Evolutionary conservation across 1,140 invertebrate species (phyloP), one percentile per base, ranked within the genome.

Genomic region (Gonatopus flavifemur): DNA sequence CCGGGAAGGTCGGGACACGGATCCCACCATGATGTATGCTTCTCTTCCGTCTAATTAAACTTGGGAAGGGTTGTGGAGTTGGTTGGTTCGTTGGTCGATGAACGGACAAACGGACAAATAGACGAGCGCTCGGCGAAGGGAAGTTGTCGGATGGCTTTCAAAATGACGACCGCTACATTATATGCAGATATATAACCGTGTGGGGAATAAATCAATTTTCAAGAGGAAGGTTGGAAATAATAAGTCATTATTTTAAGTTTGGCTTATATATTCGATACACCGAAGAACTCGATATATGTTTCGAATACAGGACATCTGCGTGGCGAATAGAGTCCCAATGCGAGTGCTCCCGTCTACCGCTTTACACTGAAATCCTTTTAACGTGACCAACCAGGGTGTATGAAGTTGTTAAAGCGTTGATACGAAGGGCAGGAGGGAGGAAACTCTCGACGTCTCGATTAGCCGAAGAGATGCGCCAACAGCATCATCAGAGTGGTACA

Each of bases 1-100:
- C 48, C 43, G 52, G 57, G 59, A 60, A 60, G 57, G 58, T 60
- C 58, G 59, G 58, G 53, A 60, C 45, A 59, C 56, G 36, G 54
- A 62, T 56, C 50, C 62, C 50, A 65, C 57, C 55, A 62, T 62
- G 65, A 69, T 69, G 51, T 62, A 62, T 66, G 56, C 59, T 55
- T 42, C 63, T 64, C 58, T 62, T 67, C 67, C 56, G 67, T 68
- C 65, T 68, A 69, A 69, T 69, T 69, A 69, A 69, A 68, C 55
- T 67, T 58, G 33, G 57, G 50, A 55, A 61, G 57, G 54, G 55
- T 59, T 55, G 53, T 56, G 36, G 54, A 59, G 57, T 62, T 62
- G 59, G 56, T 49, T 49, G 41, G 55, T 52, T 39, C 31, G 50
- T 41, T 46, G 54, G 41, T 56, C 52, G 51, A 43, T 52, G 52